phyloP scores from a whole-genome alignment of 92 coral and sea anemone genomes.

The Heteractis magnifica region DNA sequence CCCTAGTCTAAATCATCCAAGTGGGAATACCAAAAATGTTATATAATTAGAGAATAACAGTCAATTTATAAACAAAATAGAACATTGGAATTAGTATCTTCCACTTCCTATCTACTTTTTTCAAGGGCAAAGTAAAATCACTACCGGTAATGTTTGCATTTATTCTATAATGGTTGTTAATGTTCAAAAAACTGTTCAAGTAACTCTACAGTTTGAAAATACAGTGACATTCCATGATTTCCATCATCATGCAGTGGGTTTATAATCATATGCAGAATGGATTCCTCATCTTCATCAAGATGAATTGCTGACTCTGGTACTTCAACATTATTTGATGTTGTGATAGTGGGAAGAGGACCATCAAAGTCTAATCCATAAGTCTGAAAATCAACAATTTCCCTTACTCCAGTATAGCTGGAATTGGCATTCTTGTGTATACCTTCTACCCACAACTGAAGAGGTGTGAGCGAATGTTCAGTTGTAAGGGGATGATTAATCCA shows the following conservation, averaged over 20 bases:
- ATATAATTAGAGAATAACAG: no score
- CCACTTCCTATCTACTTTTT: no score
- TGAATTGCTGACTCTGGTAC: conserved; percentile 12
- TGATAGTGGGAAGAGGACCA: conserved; percentile 20
- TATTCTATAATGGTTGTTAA: no score
- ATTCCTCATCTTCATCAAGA: conserved; percentile 4
- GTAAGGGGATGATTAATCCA: background rate
- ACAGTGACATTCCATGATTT: background rate
- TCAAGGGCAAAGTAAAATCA: no score
- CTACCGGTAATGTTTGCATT: no score
- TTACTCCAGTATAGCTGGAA: background rate
- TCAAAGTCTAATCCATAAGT: conserved; percentile 25
- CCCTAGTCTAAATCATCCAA: no score
- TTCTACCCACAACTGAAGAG: conserved; percentile 7
- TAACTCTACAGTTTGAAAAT: background rate
- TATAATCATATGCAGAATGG: background rate
- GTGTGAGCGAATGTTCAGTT: conserved; percentile 4
- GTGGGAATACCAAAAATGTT: no score
- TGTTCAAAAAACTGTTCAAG: background rate
- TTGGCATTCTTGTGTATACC: background rate
- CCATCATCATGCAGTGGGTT: background rate
- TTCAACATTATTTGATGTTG: conserved; percentile 11
- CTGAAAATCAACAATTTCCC: background rate
- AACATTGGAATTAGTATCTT: no score
- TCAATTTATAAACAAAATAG: no score